These are phyloP conservation scores for Ceratina japonica DNA, from an alignment of 1,140 invertebrate genomes.

Conservation along the genomic window DNA sequence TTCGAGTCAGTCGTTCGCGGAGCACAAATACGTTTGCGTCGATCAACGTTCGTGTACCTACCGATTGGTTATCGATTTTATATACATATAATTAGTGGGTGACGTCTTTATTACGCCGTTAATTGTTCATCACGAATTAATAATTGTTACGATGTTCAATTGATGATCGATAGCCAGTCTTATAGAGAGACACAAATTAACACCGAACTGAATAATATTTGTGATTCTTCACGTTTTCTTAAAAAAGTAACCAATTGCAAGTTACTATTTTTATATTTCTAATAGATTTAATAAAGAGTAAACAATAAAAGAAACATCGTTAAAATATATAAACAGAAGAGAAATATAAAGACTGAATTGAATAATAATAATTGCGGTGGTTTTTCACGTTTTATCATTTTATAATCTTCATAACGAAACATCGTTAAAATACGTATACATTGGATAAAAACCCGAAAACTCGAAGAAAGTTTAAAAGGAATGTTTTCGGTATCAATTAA, in stretches of 20 bases:
- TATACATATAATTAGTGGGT: neutral
- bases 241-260: neutral
- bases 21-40: conserved; percentile 46
- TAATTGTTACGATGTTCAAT: neutral
- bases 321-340: too few species aligned
- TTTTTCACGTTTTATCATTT: too few species aligned
- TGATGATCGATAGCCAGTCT: neutral
- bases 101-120: neutral
- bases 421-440: too few species aligned
- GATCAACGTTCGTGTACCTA: neutral
- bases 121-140: too few species aligned
- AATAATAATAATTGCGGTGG: too few species aligned
- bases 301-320: neutral
- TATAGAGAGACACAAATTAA: neutral
- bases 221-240: neutral
- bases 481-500: neutral
- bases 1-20: conserved; percentile 57
- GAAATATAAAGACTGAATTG: too few species aligned
- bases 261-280: neutral
- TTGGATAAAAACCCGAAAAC: neutral
- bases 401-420: too few species aligned
- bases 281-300: neutral
- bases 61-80: neutral
- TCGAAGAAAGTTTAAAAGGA: neutral
- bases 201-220: neutral